These are phyloP conservation scores for Eupleurogrammus muticus DNA, from an alignment of 2,797 vertebrate genomes.

Conservation along the genomic window DNA sequence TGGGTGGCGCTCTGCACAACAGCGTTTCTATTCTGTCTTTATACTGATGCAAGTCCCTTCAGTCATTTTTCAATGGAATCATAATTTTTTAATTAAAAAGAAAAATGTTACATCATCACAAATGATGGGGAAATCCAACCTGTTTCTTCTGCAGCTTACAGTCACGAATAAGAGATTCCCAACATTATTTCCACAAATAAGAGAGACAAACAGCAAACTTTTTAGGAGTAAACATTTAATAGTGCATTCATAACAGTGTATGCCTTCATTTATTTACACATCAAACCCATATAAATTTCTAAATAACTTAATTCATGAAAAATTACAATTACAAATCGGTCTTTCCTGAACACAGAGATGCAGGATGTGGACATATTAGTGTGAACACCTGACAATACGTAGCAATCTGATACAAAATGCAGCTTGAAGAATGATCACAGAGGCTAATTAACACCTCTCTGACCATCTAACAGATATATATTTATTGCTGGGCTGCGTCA, in stretches of 20 bases:
- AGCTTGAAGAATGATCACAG: slow-evolving; percentile 2
- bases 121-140: too few relatives aligned
- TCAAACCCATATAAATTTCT: slow-evolving; percentile 56
- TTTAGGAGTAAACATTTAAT: slow-evolving; percentile 69
- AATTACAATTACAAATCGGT: slow-evolving; percentile 23
- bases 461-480: background rate
- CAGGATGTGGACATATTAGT: slow-evolving; percentile 16
- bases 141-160: background rate
- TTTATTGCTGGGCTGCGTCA: slow-evolving; percentile 17
- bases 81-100: background rate
- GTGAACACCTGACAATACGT: slow-evolving; percentile 27
- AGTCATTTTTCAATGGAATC: background rate
- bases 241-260: slow-evolving; percentile 50
- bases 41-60: background rate
- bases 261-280: slow-evolving; percentile 55
- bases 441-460: background rate
- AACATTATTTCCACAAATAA: background rate
- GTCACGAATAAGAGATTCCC: background rate
- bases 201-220: background rate
- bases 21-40: slow-evolving; percentile 17
- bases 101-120: too few relatives aligned
- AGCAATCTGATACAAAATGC: slow-evolving; percentile 12
- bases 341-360: slow-evolving; percentile 34
- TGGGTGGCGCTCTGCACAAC: slow-evolving; percentile 30
- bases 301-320: slow-evolving; percentile 72